These are phyloP conservation scores for Epinephelus moara DNA, from an alignment of 2,113 vertebrate genomes.

Conservation along the genomic window DNA sequence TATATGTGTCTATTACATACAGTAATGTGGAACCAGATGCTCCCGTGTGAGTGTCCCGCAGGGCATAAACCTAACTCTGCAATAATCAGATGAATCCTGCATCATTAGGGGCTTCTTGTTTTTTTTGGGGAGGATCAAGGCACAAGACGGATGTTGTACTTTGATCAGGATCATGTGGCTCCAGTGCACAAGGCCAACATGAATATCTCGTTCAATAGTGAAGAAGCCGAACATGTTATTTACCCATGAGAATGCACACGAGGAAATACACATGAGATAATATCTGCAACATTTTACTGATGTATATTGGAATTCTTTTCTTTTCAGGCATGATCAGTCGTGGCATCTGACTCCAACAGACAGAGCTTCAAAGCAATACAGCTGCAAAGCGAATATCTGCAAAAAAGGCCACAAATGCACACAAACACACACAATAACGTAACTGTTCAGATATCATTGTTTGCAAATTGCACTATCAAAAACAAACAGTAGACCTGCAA, in stretches of 20 bases:
- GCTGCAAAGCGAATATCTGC: neutral
- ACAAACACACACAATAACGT: constrained; percentile 11
- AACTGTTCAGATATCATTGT: constrained; percentile 33
- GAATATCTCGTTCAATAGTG: constrained; percentile 1
- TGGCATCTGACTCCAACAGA: constrained; percentile 15
- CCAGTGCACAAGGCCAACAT: neutral
- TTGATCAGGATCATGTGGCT: constrained; percentile 41
- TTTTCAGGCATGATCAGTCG: constrained; percentile 5
- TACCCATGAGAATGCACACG: constrained; percentile 6
- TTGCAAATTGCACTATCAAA: constrained; percentile 53
- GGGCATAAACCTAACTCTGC: constrained; percentile 40
- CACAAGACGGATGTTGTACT: constrained; percentile 6
- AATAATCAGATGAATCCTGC: constrained; percentile 48
- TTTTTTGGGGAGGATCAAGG: constrained; percentile 18
- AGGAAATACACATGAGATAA: neutral
- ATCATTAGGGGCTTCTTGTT: constrained; percentile 27
- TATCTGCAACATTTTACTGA: neutral
- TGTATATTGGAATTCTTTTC: neutral
- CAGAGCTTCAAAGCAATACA: constrained; percentile 20
- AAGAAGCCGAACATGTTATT: neutral
- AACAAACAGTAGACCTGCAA: constrained; percentile 48
- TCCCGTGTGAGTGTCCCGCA: constrained; percentile 53
- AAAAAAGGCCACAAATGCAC: neutral
- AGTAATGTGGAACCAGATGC: constrained; percentile 51
- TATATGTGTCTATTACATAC: constrained; percentile 46